Conservation (phyloP, 2,888 invertebrate genomes). For the Schrankia costaestrigalis region DNA sequence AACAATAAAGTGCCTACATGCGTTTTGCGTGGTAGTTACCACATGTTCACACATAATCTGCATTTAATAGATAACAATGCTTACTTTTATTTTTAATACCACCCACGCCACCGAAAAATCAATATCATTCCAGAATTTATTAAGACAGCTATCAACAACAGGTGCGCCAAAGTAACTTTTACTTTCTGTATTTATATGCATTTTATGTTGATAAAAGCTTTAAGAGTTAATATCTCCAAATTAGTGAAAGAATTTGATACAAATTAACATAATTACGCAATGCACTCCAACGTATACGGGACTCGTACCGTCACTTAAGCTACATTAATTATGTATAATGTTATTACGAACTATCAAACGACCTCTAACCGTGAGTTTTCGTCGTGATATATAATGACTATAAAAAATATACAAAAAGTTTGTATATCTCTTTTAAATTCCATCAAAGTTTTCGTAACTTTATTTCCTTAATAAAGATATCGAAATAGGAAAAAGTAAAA, state of each 20-base stretch:
- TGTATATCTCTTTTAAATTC: no score
- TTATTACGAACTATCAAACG: slow-evolving; percentile 13
- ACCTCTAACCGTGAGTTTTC: no score
- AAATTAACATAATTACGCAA: slow-evolving; percentile 64
- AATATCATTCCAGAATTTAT: slow-evolving; percentile 21
- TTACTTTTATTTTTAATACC: slow-evolving; percentile 56
- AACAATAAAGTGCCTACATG: slow-evolving; percentile 41
- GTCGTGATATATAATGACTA: no score
- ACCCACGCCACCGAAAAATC: slow-evolving; percentile 31
- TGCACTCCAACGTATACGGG: slow-evolving; percentile 59
- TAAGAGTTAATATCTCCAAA: slow-evolving; percentile 37
- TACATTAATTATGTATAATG: slow-evolving; percentile 46
- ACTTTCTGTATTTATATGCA: slow-evolving; percentile 40
- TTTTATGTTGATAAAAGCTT: slow-evolving; percentile 24
- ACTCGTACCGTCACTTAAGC: slow-evolving; percentile 43
- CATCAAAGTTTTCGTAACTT: no score
- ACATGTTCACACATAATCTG: slow-evolving; percentile 24
- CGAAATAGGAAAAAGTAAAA: no score
- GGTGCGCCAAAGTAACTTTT: slow-evolving; percentile 36
- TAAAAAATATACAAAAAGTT: no score
- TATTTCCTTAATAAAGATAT: no score
- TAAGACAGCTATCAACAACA: slow-evolving; percentile 19
- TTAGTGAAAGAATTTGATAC: slow-evolving; percentile 50
- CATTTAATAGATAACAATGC: slow-evolving; percentile 22
- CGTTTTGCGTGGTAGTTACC: slow-evolving; percentile 52